Base-by-base conservation (phyloP, 2,797 vertebrate genomes). In the Threskiornis aethiopicus region DNA sequence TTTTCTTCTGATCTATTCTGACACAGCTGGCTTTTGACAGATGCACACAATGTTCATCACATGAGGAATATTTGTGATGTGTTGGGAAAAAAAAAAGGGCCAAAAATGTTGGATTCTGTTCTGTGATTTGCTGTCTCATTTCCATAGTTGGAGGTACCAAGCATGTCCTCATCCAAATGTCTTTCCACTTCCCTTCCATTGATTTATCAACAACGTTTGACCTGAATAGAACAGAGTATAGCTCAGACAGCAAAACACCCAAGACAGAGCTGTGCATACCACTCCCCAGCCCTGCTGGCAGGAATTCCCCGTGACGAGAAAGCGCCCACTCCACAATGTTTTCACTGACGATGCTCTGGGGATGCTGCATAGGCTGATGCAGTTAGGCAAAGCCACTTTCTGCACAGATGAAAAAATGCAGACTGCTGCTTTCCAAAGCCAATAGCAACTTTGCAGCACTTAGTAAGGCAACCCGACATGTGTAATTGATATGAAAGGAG, bases 401-500 rank as follows among this genome's bases (percentile, higher is more conserved):
- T 41, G 41, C 5, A 10, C 28, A 66, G 64, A 58, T 41, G 33
- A 46, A 76, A 64, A 67, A 58, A 66, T 5, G 49, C 31, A 39
- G 41, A 65, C 1, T 39, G 77, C 59, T 84, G 58, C 47, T 52
- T 83, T 62, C 41, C 87, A 55, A 79, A 61, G 47, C 42, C 71
- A 87, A 13, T 0, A 90, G 75, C 61, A 70, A 52, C 52, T 65
- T 25, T 70, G 31, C 65, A 77, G 80, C 62, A 35, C 78, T 80
- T 12, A 54, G 70, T 26, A 71, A 86, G 52, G 71, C 62, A 67
- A 39, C 10, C 19, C 9, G 22, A 58, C 52, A 8, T 0, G 7
- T 9, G 62, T 64, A 88, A 97, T 42, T 92, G 84, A 95, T 81
- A 62, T 3, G 19, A 84, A 83, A 78, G 59, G 65, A 79, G 66